Evolutionary conservation across 2,888 invertebrate genomes (phyloP).

Genomic region (Halictus quadricinctus): DNA sequence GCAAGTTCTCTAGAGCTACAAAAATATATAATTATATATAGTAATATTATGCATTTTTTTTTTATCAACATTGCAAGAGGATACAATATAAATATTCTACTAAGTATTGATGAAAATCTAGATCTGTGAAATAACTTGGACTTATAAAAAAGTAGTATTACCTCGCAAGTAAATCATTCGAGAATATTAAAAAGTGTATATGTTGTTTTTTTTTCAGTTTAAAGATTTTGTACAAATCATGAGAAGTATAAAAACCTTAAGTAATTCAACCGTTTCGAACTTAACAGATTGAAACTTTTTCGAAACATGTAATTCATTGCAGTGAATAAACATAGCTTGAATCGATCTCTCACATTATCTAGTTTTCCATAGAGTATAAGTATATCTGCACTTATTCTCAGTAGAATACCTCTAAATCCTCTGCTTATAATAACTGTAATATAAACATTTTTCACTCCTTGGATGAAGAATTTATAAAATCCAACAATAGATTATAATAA

Average conservation of each 20-base stretch:
- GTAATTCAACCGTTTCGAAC: constrained; percentile 9
- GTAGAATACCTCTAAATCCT: constrained; percentile 73
- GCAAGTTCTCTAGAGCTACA: constrained; percentile 78
- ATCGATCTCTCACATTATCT: constrained; percentile 45
- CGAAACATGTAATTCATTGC: neutral
- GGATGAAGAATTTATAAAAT: constrained; percentile 76
- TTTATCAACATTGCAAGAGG: constrained; percentile 75
- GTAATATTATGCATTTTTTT: constrained; percentile 73
- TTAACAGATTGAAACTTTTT: constrained; percentile 11
- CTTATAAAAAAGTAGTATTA: constrained; percentile 5
- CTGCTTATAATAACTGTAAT: constrained; percentile 75
- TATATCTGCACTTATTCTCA: constrained; percentile 59
- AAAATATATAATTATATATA: constrained; percentile 79
- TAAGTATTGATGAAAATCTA: constrained; percentile 72
- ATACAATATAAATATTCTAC: constrained; percentile 73
- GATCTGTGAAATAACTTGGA: constrained; percentile 52
- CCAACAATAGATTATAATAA: constrained; percentile 74
- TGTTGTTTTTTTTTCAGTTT: constrained; percentile 12
- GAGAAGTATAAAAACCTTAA: constrained; percentile 13
- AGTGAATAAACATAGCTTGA: constrained; percentile 4
- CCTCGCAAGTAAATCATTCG: constrained; percentile 2
- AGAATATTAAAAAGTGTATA: constrained; percentile 14
- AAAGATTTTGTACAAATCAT: constrained; percentile 1
- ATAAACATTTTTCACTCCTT: constrained; percentile 73
- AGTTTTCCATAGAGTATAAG: constrained; percentile 56